A percentile compares a stretch with the other conserved stretches of the same genome.
Evolutionary conservation across 2,888 invertebrate species (phyloP).

Genomic region (Saturnia pavonia): DNA sequence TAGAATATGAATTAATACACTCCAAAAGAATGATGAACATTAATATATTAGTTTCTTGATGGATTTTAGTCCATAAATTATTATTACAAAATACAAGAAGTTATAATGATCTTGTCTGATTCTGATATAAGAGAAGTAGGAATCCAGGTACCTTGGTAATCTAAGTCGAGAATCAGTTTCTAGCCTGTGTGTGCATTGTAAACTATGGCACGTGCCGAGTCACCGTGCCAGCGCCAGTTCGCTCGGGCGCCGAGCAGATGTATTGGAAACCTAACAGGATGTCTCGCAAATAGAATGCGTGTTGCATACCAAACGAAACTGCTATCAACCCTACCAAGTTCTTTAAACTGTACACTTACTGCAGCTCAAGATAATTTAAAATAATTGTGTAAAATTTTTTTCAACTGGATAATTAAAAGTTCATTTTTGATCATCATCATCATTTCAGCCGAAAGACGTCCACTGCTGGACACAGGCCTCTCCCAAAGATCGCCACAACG

Average conservation of each 20-base stretch:
- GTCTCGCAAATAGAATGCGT: slow-evolving; percentile 74
- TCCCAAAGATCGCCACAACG: no score
- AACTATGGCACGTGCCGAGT: slow-evolving; percentile 60
- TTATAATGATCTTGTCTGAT: not conserved
- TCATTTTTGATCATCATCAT: no score
- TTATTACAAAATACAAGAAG: not conserved
- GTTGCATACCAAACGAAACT: slow-evolving; percentile 58
- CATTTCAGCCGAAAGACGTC: no score
- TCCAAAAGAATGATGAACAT: not conserved
- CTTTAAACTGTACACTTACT: not conserved
- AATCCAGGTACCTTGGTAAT: not conserved
- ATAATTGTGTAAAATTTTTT: not conserved
- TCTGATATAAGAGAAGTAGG: not conserved
- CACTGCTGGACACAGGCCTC: no score
- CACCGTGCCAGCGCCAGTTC: slow-evolving; percentile 48
- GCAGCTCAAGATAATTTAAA: not conserved
- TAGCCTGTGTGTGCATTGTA: slow-evolving; percentile 42
- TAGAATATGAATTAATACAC: not conserved
- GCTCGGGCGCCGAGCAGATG: slow-evolving; percentile 66
- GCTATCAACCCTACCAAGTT: slow-evolving; percentile 23
- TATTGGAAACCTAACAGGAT: slow-evolving; percentile 80
- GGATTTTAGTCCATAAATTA: not conserved
- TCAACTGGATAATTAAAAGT: not conserved
- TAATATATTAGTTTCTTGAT: no score
- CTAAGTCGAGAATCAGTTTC: slow-evolving; percentile 13